Percentiles rank a stretch among this genome's conserved stretches.
phyloP scores from a whole-genome alignment of 1,140 invertebrate genomes.

The Leptopilina boulardi region DNA sequence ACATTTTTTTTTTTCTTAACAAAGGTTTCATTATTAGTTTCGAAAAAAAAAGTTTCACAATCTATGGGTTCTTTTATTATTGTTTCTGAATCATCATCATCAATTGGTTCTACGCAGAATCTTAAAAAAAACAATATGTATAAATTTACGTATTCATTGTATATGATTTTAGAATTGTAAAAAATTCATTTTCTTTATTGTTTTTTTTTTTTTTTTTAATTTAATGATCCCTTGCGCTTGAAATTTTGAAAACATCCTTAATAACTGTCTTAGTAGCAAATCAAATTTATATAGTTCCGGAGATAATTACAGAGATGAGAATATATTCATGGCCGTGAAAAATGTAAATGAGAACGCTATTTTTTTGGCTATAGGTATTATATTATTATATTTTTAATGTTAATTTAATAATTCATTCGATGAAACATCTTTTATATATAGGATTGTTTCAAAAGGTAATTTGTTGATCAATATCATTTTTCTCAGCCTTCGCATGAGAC shows the following conservation, averaged over 20 bases:
- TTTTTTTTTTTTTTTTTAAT: too few species aligned
- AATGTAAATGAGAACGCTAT: constrained; percentile 3
- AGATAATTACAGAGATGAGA: neutral
- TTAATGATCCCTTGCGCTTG: neutral
- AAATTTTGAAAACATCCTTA: neutral
- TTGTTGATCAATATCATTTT: neutral
- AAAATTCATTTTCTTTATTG: too few species aligned
- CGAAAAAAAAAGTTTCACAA: too few species aligned
- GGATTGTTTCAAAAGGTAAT: neutral
- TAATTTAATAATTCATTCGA: neutral
- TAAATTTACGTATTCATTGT: too few species aligned
- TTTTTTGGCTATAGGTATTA: neutral
- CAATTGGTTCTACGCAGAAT: too few species aligned
- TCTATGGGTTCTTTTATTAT: too few species aligned
- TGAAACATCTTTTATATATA: neutral
- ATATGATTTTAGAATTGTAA: too few species aligned
- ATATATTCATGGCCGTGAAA: neutral
- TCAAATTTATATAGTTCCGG: neutral
- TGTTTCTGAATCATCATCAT: too few species aligned
- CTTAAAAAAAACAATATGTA: too few species aligned
- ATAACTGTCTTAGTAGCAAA: neutral
- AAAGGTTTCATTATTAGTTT: too few species aligned
- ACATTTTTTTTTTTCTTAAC: too few species aligned
- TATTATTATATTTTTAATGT: neutral
- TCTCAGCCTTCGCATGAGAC: neutral